These are phyloP conservation scores for Pristionchus mayeri DNA, from an alignment of 2,888 invertebrate species.

Conservation along the genomic window DNA sequence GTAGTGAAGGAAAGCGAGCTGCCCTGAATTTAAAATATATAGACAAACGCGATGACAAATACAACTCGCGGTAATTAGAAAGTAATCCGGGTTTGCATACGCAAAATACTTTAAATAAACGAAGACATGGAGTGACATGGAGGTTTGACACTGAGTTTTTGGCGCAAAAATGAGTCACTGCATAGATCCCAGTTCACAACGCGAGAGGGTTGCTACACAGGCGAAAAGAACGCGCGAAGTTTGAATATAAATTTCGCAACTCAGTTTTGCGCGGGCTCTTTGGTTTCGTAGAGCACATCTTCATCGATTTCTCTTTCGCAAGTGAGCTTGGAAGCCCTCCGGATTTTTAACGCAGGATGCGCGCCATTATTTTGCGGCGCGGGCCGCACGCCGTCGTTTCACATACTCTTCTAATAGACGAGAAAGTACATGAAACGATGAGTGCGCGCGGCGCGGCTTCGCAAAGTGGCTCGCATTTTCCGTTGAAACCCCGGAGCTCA, in stretches of 20 bases:
- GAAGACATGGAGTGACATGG: neutral
- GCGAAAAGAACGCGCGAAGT: neutral
- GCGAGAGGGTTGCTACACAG: neutral
- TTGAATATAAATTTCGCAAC: neutral
- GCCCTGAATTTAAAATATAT: neutral
- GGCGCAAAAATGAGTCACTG: neutral
- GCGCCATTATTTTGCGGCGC: no score
- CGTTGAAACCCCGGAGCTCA: neutral
- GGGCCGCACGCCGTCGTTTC: no score
- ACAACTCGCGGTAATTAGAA: no score
- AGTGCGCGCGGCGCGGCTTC: no score
- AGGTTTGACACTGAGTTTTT: neutral
- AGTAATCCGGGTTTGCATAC: neutral
- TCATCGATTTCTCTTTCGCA: neutral
- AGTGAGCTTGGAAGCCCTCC: no score
- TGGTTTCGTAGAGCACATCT: neutral
- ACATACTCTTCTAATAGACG: no score
- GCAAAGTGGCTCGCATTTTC: neutral
- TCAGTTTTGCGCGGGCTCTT: neutral
- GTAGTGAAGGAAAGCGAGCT: constrained; percentile 47
- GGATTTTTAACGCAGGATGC: no score
- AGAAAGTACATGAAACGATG: no score
- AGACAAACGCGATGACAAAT: neutral
- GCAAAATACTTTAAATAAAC: neutral
- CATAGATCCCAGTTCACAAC: neutral